Percentiles rank a stretch among this genome's conserved stretches.
These are phyloP conservation scores for Temnothorax curvispinosus DNA, from an alignment of 1,140 invertebrate species.

Conservation along the genomic window DNA sequence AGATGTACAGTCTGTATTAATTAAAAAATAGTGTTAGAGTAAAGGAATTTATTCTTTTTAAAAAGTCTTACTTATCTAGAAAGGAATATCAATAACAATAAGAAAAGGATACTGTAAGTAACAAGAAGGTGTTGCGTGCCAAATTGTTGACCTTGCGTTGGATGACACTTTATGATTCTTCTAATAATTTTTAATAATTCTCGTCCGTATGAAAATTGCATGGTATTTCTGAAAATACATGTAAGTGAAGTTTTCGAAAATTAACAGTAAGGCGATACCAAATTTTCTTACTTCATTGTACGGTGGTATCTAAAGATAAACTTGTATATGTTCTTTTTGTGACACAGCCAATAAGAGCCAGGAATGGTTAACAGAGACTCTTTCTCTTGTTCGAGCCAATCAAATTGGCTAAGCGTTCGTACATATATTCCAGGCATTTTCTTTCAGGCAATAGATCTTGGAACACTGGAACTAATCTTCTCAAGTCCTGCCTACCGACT, in stretches of 20 bases:
- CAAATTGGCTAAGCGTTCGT: conserved; percentile 80
- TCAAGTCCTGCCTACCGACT: conserved; percentile 72
- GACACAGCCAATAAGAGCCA: conserved; percentile 84
- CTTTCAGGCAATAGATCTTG: conserved; percentile 81
- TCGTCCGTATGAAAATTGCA: conserved; percentile 78
- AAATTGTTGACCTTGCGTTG: conserved; percentile 82
- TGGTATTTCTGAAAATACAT: conserved; percentile 71
- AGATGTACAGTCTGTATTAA: conserved; percentile 74
- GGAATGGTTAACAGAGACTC: conserved; percentile 81
- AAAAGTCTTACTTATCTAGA: background rate
- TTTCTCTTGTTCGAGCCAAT: conserved; percentile 80
- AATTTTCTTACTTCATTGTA: conserved; percentile 74
- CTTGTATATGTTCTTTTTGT: conserved; percentile 84
- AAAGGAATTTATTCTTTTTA: conserved; percentile 62
- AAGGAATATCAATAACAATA: background rate
- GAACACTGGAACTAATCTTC: conserved; percentile 82
- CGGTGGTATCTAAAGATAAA: conserved; percentile 83
- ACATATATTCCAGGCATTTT: conserved; percentile 86
- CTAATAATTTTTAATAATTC: conserved; percentile 84
- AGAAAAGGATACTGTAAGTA: conserved; percentile 82
- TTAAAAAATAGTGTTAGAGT: conserved; percentile 5
- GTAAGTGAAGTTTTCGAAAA: conserved; percentile 16
- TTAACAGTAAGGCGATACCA: background rate
- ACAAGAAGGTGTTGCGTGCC: conserved; percentile 82
- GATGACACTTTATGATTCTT: conserved; percentile 82